A percentile compares a stretch with the other conserved stretches of the same genome.
phyloP scores from a whole-genome alignment of 2,888 invertebrate genomes.

The Drosophila recens region DNA sequence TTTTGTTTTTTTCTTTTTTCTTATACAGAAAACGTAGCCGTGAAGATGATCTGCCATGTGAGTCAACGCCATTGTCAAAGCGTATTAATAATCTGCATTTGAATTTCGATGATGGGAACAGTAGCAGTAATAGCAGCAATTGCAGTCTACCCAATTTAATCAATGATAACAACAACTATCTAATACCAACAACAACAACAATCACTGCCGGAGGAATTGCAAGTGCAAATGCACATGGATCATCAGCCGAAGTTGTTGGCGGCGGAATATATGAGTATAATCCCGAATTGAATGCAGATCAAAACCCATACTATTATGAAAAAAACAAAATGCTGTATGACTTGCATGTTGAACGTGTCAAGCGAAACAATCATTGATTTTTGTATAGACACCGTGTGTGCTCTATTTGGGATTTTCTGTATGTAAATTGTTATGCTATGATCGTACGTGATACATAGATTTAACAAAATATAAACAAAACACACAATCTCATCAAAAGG shows the following conservation, averaged over 20 bases:
- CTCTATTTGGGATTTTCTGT: slow-evolving; percentile 9
- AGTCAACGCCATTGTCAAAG: slow-evolving; percentile 93
- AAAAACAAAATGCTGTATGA: slow-evolving; percentile 94
- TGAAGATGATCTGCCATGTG: slow-evolving; percentile 91
- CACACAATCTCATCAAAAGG: slow-evolving; percentile 12
- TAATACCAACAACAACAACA: slow-evolving; percentile 28
- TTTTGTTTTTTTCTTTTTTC: not conserved
- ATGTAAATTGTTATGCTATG: slow-evolving; percentile 20
- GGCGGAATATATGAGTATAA: slow-evolving; percentile 86
- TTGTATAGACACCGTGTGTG: slow-evolving; percentile 1
- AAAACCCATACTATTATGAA: slow-evolving; percentile 95
- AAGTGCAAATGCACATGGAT: slow-evolving; percentile 12
- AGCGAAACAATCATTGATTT: slow-evolving; percentile 85
- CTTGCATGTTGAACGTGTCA: slow-evolving; percentile 92
- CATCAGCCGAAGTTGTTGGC: slow-evolving; percentile 38
- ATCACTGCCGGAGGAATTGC: slow-evolving; percentile 41
- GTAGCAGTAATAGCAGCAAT: slow-evolving; percentile 70
- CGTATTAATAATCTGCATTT: slow-evolving; percentile 95
- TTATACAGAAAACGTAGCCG: slow-evolving; percentile 90
- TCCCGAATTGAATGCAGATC: slow-evolving; percentile 90
- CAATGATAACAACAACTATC: slow-evolving; percentile 62
- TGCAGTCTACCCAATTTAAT: slow-evolving; percentile 58
- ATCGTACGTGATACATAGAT: slow-evolving; percentile 35
- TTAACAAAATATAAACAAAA: slow-evolving; percentile 12
- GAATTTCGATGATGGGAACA: slow-evolving; percentile 83